These are phyloP conservation scores for Drosophila mettleri DNA, from an alignment of 2,888 invertebrate genomes.

Conservation along the genomic window DNA sequence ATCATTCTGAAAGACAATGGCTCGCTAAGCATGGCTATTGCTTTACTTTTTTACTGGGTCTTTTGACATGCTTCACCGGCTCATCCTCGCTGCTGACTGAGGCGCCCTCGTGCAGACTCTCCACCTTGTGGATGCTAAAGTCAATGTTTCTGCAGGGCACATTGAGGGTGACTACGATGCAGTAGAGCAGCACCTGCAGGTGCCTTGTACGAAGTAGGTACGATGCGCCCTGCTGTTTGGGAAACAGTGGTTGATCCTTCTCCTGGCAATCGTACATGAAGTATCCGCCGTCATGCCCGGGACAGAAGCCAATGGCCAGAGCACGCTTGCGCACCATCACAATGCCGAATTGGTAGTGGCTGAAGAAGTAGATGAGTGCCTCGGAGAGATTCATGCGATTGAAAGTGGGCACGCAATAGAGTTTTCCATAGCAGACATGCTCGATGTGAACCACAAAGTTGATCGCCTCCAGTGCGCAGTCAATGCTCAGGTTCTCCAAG, in stretches of 20 bases:
- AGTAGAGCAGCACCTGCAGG: constrained; percentile 87
- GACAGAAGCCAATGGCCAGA: constrained; percentile 86
- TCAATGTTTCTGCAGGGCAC: constrained; percentile 86
- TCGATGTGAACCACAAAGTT: constrained; percentile 87
- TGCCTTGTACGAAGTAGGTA: constrained; percentile 88
- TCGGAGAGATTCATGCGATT: constrained; percentile 88
- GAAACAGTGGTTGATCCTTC: constrained; percentile 87
- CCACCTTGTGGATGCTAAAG: constrained; percentile 86
- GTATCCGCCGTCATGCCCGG: constrained; percentile 85
- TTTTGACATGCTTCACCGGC: constrained; percentile 27
- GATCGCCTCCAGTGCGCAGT: constrained; percentile 87
- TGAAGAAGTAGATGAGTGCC: constrained; percentile 87
- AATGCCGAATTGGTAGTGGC: constrained; percentile 86
- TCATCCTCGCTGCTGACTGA: constrained; percentile 57
- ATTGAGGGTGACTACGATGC: constrained; percentile 87
- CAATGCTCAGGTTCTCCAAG: constrained; percentile 86
- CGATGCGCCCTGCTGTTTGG: constrained; percentile 86
- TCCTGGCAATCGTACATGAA: constrained; percentile 89
- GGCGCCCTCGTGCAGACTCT: constrained; percentile 63
- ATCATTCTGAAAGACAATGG: not conserved
- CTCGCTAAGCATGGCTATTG: not conserved
- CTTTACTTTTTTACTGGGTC: constrained; percentile 14
- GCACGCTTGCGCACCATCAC: constrained; percentile 86
- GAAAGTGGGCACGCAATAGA: constrained; percentile 85
- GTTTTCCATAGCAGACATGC: constrained; percentile 87